Evolutionary conservation across 1,140 invertebrate species (phyloP).

Genomic region (Dreissena rostriformis): DNA sequence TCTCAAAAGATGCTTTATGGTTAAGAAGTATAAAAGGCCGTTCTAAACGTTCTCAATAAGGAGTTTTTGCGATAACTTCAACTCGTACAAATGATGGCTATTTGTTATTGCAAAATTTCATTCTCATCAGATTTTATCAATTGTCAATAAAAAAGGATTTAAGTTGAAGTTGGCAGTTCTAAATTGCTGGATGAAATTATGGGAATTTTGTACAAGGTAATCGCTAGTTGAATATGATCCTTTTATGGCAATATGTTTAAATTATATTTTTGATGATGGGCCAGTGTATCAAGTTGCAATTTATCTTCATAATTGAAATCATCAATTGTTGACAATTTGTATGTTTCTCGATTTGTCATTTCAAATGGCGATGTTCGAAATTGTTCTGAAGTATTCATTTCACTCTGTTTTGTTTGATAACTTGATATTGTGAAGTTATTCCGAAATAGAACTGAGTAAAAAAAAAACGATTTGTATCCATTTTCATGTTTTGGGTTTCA

Average conservation of each 20-base stretch:
- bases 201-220: conserved; percentile 47
- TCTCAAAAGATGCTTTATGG: neutral
- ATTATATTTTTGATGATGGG: neutral
- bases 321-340: neutral
- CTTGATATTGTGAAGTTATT: too few species aligned
- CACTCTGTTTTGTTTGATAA: too few species aligned
- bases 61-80: neutral
- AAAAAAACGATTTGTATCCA: too few species aligned
- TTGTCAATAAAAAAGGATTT: neutral
- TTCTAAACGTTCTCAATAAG: neutral
- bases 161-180: neutral
- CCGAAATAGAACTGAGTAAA: too few species aligned
- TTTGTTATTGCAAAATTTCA: neutral
- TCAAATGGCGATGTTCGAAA: too few species aligned
- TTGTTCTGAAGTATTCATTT: too few species aligned
- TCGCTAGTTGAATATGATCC: neutral
- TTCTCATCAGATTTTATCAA: conserved; percentile 27
- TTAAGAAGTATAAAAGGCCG: too few species aligned
- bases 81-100: neutral
- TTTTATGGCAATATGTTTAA: neutral
- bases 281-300: neutral
- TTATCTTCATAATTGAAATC: neutral
- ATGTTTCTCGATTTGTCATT: neutral
- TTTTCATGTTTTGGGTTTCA: too few species aligned
- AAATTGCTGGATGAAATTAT: conserved; percentile 35